phyloP scores from a whole-genome alignment of 35 echinoderm and acorn worm species.

The Apostichopus japonicus region DNA sequence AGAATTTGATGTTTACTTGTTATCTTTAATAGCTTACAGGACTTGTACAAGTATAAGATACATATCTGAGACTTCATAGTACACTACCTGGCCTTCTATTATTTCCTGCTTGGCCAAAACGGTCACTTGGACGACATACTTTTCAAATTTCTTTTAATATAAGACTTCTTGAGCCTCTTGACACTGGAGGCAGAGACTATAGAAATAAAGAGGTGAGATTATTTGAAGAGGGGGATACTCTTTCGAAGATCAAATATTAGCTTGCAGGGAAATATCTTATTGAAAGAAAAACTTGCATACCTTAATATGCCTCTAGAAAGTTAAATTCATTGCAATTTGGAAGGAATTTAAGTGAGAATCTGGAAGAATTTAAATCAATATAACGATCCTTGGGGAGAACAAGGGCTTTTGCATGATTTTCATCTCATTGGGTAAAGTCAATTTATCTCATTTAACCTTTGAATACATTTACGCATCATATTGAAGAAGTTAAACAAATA shows the following conservation, averaged over 20 bases:
- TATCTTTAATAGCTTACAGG: too few relatives aligned
- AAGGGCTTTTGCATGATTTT: neutral
- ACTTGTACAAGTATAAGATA: too few relatives aligned
- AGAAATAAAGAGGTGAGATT: neutral
- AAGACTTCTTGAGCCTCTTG: neutral
- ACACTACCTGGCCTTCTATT: too few relatives aligned
- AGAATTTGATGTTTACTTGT: too few relatives aligned
- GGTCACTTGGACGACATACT: neutral
- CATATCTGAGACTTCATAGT: too few relatives aligned
- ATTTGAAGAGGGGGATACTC: neutral
- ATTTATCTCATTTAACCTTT: too few relatives aligned
- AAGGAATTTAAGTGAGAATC: slow-evolving; percentile 15
- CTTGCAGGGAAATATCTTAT: neutral
- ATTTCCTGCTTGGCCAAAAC: neutral
- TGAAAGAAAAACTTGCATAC: neutral
- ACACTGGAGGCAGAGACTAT: neutral
- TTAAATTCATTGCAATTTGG: neutral
- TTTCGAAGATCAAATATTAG: neutral
- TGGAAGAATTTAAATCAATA: slow-evolving; percentile 18
- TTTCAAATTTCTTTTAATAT: neutral
- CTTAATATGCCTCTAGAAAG: neutral
- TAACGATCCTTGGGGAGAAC: neutral
- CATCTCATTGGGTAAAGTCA: neutral
- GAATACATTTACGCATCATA: too few relatives aligned
- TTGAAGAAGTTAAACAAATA: too few relatives aligned